These are phyloP conservation scores for Trichonephila inaurata DNA, from an alignment of 1,140 invertebrate genomes.

Conservation along the genomic window DNA sequence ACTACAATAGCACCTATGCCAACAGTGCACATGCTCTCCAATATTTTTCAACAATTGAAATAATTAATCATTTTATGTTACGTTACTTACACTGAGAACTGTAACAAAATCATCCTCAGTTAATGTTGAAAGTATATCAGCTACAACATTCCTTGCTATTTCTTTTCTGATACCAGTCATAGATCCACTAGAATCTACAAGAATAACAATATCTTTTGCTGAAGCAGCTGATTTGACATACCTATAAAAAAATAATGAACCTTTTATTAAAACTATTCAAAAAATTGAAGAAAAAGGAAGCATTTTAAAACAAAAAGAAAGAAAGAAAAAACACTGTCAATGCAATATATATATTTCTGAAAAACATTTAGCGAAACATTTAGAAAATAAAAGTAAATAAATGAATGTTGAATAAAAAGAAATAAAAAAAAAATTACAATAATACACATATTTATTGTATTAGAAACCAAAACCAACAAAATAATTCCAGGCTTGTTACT, in stretches of 20 bases:
- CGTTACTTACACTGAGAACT: conserved; percentile 85
- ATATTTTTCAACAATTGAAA: no score
- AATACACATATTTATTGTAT: no score
- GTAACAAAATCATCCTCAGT: conserved; percentile 99
- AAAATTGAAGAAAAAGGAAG: no score
- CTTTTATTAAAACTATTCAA: neutral
- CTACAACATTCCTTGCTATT: conserved; percentile 93
- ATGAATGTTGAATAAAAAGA: neutral
- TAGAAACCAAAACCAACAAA: no score
- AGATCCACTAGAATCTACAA: conserved; percentile 96
- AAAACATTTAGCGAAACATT: neutral
- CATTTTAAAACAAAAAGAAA: no score
- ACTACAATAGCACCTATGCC: no score
- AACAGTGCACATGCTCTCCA: no score
- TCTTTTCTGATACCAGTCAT: conserved; percentile 96
- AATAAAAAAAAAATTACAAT: neutral
- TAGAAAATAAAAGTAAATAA: neutral
- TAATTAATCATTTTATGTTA: no score
- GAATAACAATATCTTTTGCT: conserved; percentile 97
- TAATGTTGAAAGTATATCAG: conserved; percentile 94
- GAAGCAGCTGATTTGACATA: conserved; percentile 98
- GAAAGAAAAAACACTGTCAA: no score
- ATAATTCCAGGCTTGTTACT: no score
- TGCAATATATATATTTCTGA: neutral
- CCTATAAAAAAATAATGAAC: conserved; percentile 78